These are phyloP conservation scores for Macrostomum cliftonense DNA, from an alignment of 2,888 invertebrate genomes.

Conservation along the genomic window DNA sequence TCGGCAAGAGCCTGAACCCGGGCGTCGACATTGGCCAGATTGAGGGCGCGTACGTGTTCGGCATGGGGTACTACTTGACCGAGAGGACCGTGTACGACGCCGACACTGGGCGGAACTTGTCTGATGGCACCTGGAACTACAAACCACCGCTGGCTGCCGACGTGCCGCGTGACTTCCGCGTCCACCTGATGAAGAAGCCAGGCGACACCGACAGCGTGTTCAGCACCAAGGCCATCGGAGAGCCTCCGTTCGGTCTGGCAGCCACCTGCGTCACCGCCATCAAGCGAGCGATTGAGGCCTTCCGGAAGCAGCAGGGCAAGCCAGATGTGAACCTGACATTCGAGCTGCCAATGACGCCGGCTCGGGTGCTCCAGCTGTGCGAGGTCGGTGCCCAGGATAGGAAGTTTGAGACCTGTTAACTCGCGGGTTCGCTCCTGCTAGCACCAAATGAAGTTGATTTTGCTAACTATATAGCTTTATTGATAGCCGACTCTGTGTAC, in stretches of 20 bases:
- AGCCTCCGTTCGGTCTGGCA: constrained; percentile 21
- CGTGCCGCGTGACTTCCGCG: constrained; percentile 75
- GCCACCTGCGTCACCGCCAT: constrained; percentile 20
- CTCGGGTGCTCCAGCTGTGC: no score
- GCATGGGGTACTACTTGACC: constrained; percentile 66
- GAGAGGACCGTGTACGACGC: constrained; percentile 67
- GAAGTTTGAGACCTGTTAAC: no score
- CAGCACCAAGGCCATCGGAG: constrained; percentile 19
- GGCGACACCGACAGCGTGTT: constrained; percentile 44
- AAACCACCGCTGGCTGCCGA: constrained; percentile 80
- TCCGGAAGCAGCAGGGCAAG: constrained; percentile 17
- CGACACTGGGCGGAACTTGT: neutral
- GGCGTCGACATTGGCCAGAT: constrained; percentile 26
- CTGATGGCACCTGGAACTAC: constrained; percentile 40
- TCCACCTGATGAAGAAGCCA: constrained; percentile 49
- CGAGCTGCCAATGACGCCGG: no score
- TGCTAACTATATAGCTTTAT: no score
- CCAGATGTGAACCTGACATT: neutral
- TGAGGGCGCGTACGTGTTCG: constrained; percentile 72
- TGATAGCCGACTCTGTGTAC: no score
- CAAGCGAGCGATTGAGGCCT: constrained; percentile 18
- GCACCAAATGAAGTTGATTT: no score
- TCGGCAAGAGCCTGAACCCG: constrained; percentile 23
- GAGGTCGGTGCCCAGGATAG: no score
- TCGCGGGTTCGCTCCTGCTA: no score